Evolutionary conservation across 92 coral and sea anemone species (phyloP).

Genomic region (Palythoa grandiflora): DNA sequence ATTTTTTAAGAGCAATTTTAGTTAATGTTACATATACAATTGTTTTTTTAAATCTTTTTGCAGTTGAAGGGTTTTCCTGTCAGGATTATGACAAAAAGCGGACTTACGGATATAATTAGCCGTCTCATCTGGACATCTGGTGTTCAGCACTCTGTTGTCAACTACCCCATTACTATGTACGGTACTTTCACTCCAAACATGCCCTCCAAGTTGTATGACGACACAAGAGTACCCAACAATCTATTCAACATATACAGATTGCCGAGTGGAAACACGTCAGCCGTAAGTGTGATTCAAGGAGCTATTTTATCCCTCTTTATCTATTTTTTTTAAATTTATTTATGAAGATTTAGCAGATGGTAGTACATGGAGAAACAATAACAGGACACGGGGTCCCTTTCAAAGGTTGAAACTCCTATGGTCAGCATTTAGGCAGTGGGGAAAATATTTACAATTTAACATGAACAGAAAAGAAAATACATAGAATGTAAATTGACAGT

Average conservation of each 20-base stretch:
- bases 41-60: background rate
- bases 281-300: conserved; percentile 69
- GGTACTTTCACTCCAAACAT: conserved; percentile 96
- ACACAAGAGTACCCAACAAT: conserved; percentile 74
- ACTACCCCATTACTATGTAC: conserved; percentile 94
- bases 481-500: too few relatives aligned
- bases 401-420: too few relatives aligned
- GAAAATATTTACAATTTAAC: too few relatives aligned
- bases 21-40: too few relatives aligned
- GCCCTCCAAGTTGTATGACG: conserved; percentile 97
- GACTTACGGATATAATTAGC: conserved; percentile 67
- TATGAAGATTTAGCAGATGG: too few relatives aligned
- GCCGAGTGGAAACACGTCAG: conserved; percentile 85
- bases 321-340: too few relatives aligned
- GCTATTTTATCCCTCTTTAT: background rate
- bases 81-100: conserved; percentile 42
- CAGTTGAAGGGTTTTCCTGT: conserved; percentile 86
- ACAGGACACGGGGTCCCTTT: too few relatives aligned
- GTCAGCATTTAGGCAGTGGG: too few relatives aligned
- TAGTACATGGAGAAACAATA: too few relatives aligned
- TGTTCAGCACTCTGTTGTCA: conserved; percentile 91
- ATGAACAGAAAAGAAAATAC: too few relatives aligned
- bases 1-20: too few relatives aligned
- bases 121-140: conserved; percentile 94
- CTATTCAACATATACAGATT: conserved; percentile 71